Percentiles rank a stretch among this genome's conserved stretches.
These are phyloP conservation scores for Buathra laborator DNA, from an alignment of 2,888 invertebrate genomes.

Conservation along the genomic window DNA sequence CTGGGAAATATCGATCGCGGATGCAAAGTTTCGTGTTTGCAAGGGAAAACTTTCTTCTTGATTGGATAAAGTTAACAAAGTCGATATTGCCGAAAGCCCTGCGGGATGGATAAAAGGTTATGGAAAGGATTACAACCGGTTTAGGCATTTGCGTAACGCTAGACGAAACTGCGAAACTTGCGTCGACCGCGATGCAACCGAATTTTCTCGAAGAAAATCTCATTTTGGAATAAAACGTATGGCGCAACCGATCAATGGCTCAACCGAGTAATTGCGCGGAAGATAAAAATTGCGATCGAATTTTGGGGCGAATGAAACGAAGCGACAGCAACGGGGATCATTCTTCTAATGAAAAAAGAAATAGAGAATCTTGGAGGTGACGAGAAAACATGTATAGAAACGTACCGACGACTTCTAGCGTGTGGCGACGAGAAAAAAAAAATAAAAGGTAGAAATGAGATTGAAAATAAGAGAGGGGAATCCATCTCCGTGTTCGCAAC, in stretches of 20 bases:
- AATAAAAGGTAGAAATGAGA: conserved; percentile 25
- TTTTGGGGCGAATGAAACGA: background rate
- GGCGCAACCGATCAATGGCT: conserved; percentile 20
- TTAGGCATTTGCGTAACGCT: conserved; percentile 2
- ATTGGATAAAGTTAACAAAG: conserved; percentile 24
- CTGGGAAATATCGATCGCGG: conserved; percentile 25
- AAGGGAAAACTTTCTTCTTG: background rate
- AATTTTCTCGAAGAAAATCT: conserved; percentile 35
- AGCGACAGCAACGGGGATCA: background rate
- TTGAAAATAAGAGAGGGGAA: conserved; percentile 30
- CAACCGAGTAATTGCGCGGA: background rate
- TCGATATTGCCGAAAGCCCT: background rate
- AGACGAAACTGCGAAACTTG: conserved; percentile 11
- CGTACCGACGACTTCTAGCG: conserved; percentile 41
- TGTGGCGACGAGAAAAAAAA: conserved; percentile 15
- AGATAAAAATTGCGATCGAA: background rate
- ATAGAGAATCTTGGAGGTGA: conserved; percentile 45
- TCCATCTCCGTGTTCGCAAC: conserved; percentile 52
- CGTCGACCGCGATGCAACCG: conserved; percentile 17
- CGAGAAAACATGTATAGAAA: conserved; percentile 46
- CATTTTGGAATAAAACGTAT: conserved; percentile 7
- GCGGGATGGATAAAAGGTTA: background rate
- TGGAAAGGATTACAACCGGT: conserved; percentile 6
- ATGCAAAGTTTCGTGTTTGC: conserved; percentile 17
- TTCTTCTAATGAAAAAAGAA: conserved; percentile 23